A percentile compares a stretch with the other conserved stretches of the same genome.
These are phyloP conservation scores for Erythrolamprus reginae DNA, from an alignment of 2,113 vertebrate species.

Conservation along the genomic window DNA sequence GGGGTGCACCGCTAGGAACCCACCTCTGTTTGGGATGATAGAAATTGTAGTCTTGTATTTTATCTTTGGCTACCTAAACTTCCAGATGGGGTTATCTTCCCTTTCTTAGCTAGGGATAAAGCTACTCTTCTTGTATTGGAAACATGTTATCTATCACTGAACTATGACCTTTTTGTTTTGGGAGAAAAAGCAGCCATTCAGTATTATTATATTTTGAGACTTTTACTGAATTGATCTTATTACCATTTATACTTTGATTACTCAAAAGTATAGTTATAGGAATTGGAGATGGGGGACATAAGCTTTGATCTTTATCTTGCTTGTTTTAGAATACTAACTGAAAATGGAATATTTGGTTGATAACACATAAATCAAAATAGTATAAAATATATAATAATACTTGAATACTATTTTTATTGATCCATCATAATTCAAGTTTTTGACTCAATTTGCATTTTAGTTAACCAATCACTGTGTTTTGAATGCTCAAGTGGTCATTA, in stretches of 20 bases:
- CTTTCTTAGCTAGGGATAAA: background rate
- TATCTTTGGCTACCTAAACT: background rate
- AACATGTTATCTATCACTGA: background rate
- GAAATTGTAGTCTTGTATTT: background rate
- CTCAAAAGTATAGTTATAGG: background rate
- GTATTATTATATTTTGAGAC: background rate
- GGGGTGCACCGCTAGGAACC: too few species aligned
- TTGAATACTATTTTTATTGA: background rate
- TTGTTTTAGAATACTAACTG: background rate
- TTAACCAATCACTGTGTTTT: background rate
- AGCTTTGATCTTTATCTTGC: background rate
- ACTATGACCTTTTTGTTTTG: background rate
- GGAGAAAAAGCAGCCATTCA: background rate
- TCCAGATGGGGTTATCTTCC: background rate
- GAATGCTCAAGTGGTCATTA: background rate
- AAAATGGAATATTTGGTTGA: background rate
- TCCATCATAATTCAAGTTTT: background rate
- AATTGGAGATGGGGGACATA: background rate
- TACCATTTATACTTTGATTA: background rate
- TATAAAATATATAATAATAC: background rate
- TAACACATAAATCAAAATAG: background rate
- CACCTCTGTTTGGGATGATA: background rate
- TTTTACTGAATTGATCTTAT: background rate
- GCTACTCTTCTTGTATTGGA: background rate
- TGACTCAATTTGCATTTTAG: background rate